These are phyloP conservation scores for Ptilorrhoa leucosticta DNA, from an alignment of 2,113 vertebrate species.

Conservation along the genomic window DNA sequence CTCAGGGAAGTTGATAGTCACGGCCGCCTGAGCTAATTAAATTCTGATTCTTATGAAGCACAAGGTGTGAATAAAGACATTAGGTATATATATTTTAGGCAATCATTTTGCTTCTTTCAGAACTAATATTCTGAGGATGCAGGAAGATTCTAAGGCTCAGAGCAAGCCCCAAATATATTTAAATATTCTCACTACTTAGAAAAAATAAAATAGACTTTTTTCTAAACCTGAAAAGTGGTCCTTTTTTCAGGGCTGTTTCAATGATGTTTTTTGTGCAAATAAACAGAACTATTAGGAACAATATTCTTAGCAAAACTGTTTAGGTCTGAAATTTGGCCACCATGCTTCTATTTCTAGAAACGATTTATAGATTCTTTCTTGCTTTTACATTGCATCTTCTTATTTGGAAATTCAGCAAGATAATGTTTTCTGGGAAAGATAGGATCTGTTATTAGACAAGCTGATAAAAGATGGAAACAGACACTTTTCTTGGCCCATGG, in stretches of 20 bases:
- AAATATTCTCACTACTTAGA: neutral
- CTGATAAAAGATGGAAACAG: neutral
- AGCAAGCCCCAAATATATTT: neutral
- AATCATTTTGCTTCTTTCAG: neutral
- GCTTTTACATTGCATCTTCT: neutral
- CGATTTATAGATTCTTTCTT: neutral
- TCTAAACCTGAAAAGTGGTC: neutral
- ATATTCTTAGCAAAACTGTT: neutral
- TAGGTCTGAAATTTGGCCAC: neutral
- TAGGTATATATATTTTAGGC: neutral
- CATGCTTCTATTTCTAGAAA: neutral
- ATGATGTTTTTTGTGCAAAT: neutral
- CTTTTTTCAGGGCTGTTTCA: neutral
- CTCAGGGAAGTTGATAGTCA: neutral
- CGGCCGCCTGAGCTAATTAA: neutral
- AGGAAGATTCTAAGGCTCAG: neutral
- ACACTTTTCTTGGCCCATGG: neutral
- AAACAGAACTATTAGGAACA: neutral
- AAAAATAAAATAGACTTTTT: neutral
- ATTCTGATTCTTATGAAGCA: neutral
- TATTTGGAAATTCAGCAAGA: neutral
- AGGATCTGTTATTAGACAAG: neutral
- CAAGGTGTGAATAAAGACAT: neutral
- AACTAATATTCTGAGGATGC: neutral
- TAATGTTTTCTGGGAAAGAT: neutral